Conservation (phyloP, 2,888 invertebrate genomes). For the Shargacucullia verbasci region DNA sequence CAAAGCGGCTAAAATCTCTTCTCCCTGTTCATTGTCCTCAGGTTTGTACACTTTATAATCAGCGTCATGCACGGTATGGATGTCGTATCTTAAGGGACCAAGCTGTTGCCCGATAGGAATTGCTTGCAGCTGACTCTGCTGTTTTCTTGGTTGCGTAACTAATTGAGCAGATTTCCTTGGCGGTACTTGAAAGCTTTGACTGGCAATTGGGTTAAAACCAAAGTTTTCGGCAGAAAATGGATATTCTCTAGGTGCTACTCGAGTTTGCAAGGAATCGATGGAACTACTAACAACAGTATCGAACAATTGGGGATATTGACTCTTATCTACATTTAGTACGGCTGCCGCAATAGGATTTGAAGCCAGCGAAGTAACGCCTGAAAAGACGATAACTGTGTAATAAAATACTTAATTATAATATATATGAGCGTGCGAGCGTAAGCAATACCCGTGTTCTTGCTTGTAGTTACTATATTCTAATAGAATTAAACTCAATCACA, state of each 20-base stretch:
- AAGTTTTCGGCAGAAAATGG: constrained; percentile 82
- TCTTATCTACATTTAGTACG: constrained; percentile 83
- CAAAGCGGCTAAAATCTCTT: constrained; percentile 81
- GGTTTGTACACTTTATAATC: constrained; percentile 85
- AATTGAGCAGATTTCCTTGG: constrained; percentile 75
- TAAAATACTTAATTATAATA: constrained; percentile 42
- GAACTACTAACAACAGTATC: constrained; percentile 86
- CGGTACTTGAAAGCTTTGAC: constrained; percentile 78
- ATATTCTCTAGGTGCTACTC: constrained; percentile 78
- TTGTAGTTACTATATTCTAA: constrained; percentile 4
- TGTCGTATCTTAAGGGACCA: constrained; percentile 81
- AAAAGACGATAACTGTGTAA: constrained; percentile 67
- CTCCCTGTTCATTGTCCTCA: constrained; percentile 79
- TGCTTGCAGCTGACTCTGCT: constrained; percentile 58
- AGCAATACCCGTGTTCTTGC: constrained; percentile 42
- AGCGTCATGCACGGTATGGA: constrained; percentile 83
- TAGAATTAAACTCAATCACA: constrained; percentile 3
- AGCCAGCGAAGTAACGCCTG: constrained; percentile 84
- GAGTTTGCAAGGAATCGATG: constrained; percentile 81
- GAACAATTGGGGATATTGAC: constrained; percentile 82
- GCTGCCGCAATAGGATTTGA: constrained; percentile 82
- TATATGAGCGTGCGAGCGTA: constrained; percentile 58
- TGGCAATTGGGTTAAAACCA: constrained; percentile 85
- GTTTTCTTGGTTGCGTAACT: constrained; percentile 69
- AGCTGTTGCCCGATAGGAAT: constrained; percentile 70